A percentile compares a stretch with the other conserved stretches of the same genome.
Conservation (phyloP, 1,140 invertebrate genomes). For the Leptinotarsa texana region DNA sequence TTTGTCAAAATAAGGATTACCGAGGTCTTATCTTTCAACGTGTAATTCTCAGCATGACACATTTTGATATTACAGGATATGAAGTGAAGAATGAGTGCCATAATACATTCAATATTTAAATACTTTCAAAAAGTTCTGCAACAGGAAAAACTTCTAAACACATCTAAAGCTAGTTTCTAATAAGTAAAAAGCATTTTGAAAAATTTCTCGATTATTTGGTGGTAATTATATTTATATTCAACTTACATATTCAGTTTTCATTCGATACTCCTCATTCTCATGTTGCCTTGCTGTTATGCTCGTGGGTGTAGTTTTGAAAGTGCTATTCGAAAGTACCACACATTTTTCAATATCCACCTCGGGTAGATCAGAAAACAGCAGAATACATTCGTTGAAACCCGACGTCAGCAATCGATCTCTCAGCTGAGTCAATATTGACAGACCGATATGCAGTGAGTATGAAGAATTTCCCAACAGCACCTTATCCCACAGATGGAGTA, state of each 20-base stretch:
- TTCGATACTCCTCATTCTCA: slow-evolving; percentile 53
- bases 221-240: too few relatives aligned
- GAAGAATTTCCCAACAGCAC: slow-evolving; percentile 90
- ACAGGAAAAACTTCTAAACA: too few relatives aligned
- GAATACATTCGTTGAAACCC: slow-evolving; percentile 96
- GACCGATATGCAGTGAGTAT: slow-evolving; percentile 92
- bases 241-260: slow-evolving; percentile 23
- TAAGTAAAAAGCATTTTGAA: too few relatives aligned
- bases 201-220: too few relatives aligned
- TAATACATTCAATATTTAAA: too few relatives aligned
- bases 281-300: slow-evolving; percentile 86
- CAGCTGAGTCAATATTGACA: slow-evolving; percentile 90
- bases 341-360: slow-evolving; percentile 95
- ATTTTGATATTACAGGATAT: too few relatives aligned
- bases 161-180: too few relatives aligned
- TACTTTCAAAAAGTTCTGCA: too few relatives aligned
- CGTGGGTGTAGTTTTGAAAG: slow-evolving; percentile 84
- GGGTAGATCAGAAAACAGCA: slow-evolving; percentile 96
- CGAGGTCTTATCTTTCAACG: too few relatives aligned
- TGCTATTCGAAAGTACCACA: slow-evolving; percentile 84
- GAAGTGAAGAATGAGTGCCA: too few relatives aligned
- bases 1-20: too few relatives aligned
- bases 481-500: slow-evolving; percentile 97
- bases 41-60: too few relatives aligned
- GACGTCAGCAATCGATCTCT: slow-evolving; percentile 81